Conservation (phyloP, 2,113 vertebrate genomes). For the Vicugna pacos region DNA sequence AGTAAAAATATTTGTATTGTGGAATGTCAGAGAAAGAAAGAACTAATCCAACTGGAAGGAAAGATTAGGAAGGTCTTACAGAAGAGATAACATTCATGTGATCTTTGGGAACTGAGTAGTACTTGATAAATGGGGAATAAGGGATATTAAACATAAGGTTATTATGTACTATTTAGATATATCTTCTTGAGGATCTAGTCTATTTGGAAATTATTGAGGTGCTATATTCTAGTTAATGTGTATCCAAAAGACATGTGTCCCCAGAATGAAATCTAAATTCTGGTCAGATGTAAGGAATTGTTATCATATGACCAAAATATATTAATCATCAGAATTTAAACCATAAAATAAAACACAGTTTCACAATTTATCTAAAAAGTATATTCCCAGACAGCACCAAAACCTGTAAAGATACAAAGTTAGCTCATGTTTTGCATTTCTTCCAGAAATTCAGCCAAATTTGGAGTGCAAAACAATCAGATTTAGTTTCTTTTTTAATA, state of each 20-base stretch:
- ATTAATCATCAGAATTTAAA: not conserved
- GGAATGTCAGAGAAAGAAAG: not conserved
- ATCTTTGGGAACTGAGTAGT: not conserved
- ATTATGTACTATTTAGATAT: not conserved
- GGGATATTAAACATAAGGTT: not conserved
- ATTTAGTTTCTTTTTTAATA: not conserved
- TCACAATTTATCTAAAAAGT: not conserved
- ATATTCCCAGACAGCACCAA: not conserved
- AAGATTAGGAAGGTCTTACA: not conserved
- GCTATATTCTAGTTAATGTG: not conserved
- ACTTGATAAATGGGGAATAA: not conserved
- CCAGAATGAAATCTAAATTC: constrained; percentile 24
- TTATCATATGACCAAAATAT: not conserved
- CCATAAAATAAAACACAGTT: not conserved
- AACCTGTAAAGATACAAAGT: not conserved
- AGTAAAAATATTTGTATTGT: not conserved
- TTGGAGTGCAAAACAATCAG: not conserved
- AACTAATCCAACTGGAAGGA: not conserved
- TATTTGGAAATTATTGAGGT: not conserved
- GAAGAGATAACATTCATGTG: not conserved
- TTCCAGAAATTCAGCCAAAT: not conserved
- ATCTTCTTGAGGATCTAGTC: not conserved
- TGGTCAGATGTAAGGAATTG: not conserved
- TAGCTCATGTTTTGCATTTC: not conserved
- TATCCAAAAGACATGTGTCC: not conserved